Conservation (phyloP, 2,113 vertebrate species). For the Aepyceros melampus region DNA sequence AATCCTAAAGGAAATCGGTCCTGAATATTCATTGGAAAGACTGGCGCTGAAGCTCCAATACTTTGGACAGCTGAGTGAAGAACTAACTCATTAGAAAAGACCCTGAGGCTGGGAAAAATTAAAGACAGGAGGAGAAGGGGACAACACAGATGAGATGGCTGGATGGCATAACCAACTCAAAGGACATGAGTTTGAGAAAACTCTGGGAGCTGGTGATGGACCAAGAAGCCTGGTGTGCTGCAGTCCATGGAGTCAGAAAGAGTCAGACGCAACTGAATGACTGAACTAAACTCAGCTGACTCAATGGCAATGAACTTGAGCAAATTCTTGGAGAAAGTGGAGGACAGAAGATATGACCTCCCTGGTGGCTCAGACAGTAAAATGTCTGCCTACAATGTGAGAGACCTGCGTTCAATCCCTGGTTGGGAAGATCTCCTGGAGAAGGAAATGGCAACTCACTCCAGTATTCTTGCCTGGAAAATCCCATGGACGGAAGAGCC, state of each 20-base stretch:
- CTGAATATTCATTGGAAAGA: background rate
- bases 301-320: background rate
- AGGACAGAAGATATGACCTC: background rate
- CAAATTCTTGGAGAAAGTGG: background rate
- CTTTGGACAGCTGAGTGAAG: background rate
- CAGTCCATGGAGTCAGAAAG: background rate
- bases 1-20: background rate
- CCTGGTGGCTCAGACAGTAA: fast-evolving
- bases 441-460: background rate
- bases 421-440: background rate
- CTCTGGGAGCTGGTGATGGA: background rate
- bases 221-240: background rate
- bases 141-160: background rate
- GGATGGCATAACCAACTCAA: background rate
- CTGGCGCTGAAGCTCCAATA: background rate
- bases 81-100: background rate
- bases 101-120: background rate
- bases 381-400: fast-evolving
- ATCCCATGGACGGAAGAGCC: background rate
- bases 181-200: background rate
- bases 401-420: background rate
- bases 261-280: background rate
- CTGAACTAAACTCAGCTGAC: background rate
- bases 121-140: background rate
- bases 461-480: background rate